Percentiles rank a stretch among this genome's conserved stretches.
Conservation (phyloP, 2,797 vertebrate species). For the Cuniculus paca region DNA sequence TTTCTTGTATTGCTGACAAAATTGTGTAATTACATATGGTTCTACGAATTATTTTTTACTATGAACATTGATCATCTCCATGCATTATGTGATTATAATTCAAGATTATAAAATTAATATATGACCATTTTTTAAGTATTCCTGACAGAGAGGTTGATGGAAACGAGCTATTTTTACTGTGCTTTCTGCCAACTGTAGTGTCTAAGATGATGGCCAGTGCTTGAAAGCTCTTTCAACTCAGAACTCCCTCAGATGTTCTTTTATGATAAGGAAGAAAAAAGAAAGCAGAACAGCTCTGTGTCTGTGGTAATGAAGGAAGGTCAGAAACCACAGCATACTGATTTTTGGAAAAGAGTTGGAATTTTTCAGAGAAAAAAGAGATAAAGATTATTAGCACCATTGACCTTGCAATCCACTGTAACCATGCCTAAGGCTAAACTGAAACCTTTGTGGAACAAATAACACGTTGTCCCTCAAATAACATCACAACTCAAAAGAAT, state of each 20-base stretch:
- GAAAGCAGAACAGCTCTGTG: slow-evolving; percentile 46
- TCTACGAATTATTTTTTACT: slow-evolving; percentile 15
- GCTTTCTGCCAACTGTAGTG: neutral
- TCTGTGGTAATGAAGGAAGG: slow-evolving; percentile 43
- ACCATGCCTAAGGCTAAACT: slow-evolving; percentile 20
- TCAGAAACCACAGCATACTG: neutral
- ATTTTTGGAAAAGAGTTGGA: slow-evolving; percentile 51
- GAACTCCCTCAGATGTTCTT: slow-evolving; percentile 71
- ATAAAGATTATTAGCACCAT: slow-evolving; percentile 59
- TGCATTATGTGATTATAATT: slow-evolving; percentile 43
- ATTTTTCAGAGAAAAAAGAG: slow-evolving; percentile 37
- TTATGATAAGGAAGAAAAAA: slow-evolving; percentile 59
- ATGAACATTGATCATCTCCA: slow-evolving; percentile 6
- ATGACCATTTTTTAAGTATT: slow-evolving; percentile 46
- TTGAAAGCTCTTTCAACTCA: slow-evolving; percentile 67
- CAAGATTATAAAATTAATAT: slow-evolving; percentile 59
- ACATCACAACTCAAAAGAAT: neutral
- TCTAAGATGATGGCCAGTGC: slow-evolving; percentile 46
- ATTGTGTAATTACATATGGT: neutral
- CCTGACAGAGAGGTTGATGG: neutral
- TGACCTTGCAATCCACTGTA: slow-evolving; percentile 4
- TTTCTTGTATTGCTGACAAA: neutral
- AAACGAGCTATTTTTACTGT: neutral
- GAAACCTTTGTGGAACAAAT: neutral
- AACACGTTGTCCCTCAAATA: neutral